Percentiles rank a stretch among this genome's conserved stretches.
Conservation (phyloP, 2,797 vertebrate species). For the Lithobates pipiens region DNA sequence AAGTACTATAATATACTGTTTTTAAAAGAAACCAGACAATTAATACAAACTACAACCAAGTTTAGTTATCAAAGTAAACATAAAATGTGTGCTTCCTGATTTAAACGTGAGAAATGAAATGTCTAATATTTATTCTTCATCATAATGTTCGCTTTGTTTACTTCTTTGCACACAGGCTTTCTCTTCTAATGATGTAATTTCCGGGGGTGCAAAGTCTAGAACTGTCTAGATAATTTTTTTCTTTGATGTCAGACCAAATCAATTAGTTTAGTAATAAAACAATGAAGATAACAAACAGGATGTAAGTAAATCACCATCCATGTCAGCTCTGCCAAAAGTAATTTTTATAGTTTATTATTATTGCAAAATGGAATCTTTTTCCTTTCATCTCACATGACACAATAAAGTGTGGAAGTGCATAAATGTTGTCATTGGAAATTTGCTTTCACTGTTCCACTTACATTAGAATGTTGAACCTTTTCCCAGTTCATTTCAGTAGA, state of each 20-base stretch:
- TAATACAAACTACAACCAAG: no score
- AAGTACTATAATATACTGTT: no score
- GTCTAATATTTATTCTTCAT: background rate
- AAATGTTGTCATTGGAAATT: background rate
- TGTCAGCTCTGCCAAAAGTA: background rate
- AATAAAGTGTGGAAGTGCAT: background rate
- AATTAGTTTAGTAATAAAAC: slow-evolving; percentile 30
- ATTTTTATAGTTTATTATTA: background rate
- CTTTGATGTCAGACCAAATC: slow-evolving; percentile 26
- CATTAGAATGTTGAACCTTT: no score
- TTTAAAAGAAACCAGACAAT: no score
- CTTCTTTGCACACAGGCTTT: background rate
- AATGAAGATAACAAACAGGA: slow-evolving; percentile 3
- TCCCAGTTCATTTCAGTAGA: no score
- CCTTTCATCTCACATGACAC: background rate
- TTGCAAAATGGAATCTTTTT: background rate
- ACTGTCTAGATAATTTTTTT: slow-evolving; percentile 5
- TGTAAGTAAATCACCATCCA: slow-evolving; percentile 13
- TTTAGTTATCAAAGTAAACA: no score
- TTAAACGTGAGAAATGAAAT: background rate
- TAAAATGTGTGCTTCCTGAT: background rate
- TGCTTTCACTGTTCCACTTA: background rate
- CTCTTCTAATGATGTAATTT: background rate
- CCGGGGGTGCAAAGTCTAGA: slow-evolving; percentile 23
- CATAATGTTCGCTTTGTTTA: background rate